Conservation (phyloP, 2,888 invertebrate species). For the Trisateles emortualis region DNA sequence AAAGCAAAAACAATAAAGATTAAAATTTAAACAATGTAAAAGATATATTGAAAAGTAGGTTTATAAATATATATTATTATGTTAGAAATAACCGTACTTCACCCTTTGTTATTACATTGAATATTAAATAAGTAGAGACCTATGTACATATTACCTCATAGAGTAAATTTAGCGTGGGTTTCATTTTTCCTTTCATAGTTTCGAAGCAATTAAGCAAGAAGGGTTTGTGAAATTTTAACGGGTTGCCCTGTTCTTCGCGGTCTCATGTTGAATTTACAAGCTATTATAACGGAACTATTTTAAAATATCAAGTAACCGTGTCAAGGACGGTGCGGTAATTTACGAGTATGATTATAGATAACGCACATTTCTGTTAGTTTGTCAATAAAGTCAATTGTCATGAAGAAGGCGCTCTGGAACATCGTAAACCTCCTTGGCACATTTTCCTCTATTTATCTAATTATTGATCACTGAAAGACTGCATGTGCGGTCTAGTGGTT, state of each 20-base stretch:
- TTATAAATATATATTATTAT: background rate
- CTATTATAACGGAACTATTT: conserved; percentile 37
- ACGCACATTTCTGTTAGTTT: background rate
- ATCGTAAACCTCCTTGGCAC: no score
- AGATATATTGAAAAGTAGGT: background rate
- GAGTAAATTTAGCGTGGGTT: conserved; percentile 42
- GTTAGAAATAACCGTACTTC: background rate
- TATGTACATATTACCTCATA: conserved; percentile 40
- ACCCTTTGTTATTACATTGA: conserved; percentile 19
- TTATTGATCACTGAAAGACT: no score
- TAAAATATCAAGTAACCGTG: conserved; percentile 44
- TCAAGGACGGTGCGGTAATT: conserved; percentile 30
- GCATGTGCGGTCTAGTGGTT: no score
- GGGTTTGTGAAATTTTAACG: conserved; percentile 58
- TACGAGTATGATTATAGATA: conserved; percentile 27
- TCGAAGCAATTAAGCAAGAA: conserved; percentile 53
- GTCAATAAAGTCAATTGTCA: background rate
- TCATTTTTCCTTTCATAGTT: conserved; percentile 57
- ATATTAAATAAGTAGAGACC: conserved; percentile 41
- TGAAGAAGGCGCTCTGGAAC: no score
- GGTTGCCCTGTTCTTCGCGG: conserved; percentile 28
- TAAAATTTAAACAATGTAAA: background rate
- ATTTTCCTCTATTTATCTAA: no score
- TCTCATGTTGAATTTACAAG: conserved; percentile 30
- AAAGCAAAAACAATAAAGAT: conserved; percentile 27